Base-by-base conservation (phyloP, 2,888 invertebrate species). In the Dolichomitus sp. region DNA sequence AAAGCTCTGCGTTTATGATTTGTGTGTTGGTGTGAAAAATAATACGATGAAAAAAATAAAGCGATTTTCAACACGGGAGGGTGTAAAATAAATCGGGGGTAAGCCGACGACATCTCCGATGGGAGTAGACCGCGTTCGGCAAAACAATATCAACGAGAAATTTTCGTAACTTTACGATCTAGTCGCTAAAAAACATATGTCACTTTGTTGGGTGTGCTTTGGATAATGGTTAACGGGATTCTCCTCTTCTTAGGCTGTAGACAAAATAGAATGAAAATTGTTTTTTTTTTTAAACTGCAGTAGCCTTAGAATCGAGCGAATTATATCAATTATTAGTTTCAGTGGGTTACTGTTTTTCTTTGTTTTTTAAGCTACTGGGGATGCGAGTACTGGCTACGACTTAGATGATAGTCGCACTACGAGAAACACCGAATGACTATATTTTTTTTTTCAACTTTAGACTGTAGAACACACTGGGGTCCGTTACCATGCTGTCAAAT, bases 241-340 rank as follows among this genome's bases (percentile, higher is more conserved):
- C 94, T 94, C 95, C 94, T 95, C 95, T 95, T 95, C 95, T 95
- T 95, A 95, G 94, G 95, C 95, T 95, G 95, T 94, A 94, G 94
- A 94, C 94, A 95, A 93, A 95, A 93, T 91, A 93, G 91, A 93
- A 93, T 90, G 90, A 87, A 92, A 91, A 91, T 84, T 69, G 80
- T 59, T 81, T 85, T 81, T 84, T 78, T 73, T 85, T 78, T 63
- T 19, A 57, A 83, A 45, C 70, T 68, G 50, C 73, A 70, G 57
- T 65, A 59, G 45, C 40, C 57, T 40, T 61, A 50, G 7, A 70
- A 42, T 52, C 17, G 61, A 37, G 48, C 68, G 69, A 12, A 19
- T 27, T 33, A 14, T 73, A 73, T 63, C 33, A 73, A 61, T 7
- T 17, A 57, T 30, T 45, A 75, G 33, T 9, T 61, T 61, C 61